Evolutionary conservation across 2,888 invertebrate genomes (phyloP).

Genomic region (Cheilosia vernalis): DNA sequence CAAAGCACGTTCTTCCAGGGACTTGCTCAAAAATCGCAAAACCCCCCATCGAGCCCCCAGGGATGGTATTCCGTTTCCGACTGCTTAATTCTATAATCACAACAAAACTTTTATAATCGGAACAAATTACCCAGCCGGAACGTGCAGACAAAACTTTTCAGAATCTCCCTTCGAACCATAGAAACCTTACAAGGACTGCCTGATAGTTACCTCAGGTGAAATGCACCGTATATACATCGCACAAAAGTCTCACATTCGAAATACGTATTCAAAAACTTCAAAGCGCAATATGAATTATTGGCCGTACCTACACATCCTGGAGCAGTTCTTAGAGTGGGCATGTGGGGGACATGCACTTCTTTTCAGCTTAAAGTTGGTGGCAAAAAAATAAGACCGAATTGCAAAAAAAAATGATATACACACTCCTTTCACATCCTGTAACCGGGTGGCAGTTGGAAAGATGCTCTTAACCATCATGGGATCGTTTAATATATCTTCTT

Average conservation of each 20-base stretch:
- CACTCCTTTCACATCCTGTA: slow-evolving; percentile 37
- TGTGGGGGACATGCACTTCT: neutral
- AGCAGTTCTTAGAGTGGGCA: neutral
- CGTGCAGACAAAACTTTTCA: slow-evolving; percentile 71
- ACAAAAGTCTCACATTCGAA: slow-evolving; percentile 64
- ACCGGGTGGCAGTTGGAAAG: neutral
- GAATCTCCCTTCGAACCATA: slow-evolving; percentile 35
- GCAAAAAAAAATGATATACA: slow-evolving; percentile 48
- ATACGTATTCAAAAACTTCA: slow-evolving; percentile 67
- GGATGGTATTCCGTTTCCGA: slow-evolving; percentile 5
- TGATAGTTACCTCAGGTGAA: slow-evolving; percentile 57
- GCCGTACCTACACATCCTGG: slow-evolving; percentile 27
- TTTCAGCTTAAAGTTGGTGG: slow-evolving; percentile 27
- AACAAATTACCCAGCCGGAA: slow-evolving; percentile 74
- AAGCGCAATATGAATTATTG: slow-evolving; percentile 70
- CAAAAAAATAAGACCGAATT: slow-evolving; percentile 26
- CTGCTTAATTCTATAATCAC: slow-evolving; percentile 71
- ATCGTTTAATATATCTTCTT: slow-evolving; percentile 82
- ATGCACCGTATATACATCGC: slow-evolving; percentile 39
- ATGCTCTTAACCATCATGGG: slow-evolving; percentile 76
- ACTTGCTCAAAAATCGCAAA: slow-evolving; percentile 45
- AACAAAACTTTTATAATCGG: slow-evolving; percentile 75
- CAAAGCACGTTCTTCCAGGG: slow-evolving; percentile 60
- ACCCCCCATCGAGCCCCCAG: neutral
- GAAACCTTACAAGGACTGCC: slow-evolving; percentile 26